These are phyloP conservation scores for Varanus komodoensis DNA, from an alignment of 2,113 vertebrate species.

Conservation along the genomic window DNA sequence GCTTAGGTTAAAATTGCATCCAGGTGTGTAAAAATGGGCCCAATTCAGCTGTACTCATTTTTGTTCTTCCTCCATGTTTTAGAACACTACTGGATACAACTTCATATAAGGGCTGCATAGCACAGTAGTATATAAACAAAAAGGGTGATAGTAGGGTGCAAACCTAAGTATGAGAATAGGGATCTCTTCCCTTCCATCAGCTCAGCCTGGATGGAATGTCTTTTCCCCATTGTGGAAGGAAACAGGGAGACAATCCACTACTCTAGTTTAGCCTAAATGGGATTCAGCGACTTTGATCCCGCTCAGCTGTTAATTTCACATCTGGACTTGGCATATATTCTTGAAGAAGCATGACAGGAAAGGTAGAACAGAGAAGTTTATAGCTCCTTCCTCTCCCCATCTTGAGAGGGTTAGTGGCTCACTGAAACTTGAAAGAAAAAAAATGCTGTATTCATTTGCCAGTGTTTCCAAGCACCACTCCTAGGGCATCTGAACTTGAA, in stretches of 20 bases:
- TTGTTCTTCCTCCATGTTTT: background rate
- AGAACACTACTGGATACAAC: background rate
- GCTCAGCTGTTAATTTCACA: background rate
- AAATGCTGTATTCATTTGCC: background rate
- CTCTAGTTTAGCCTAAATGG: background rate
- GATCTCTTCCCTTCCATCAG: background rate
- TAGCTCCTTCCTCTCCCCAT: background rate
- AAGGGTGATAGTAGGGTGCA: background rate
- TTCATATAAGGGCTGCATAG: background rate
- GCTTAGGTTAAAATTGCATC: background rate
- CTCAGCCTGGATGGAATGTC: background rate
- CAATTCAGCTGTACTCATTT: background rate
- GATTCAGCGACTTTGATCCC: background rate
- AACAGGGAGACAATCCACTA: background rate
- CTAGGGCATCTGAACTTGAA: background rate
- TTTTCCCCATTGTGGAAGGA: background rate
- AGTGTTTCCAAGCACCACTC: background rate
- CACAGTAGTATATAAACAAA: background rate
- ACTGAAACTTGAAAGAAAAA: background rate
- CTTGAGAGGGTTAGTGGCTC: background rate
- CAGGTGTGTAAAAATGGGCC: background rate
- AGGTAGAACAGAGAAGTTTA: background rate
- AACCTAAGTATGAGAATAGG: too few relatives aligned
- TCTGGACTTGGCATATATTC: background rate
- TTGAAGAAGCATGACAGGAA: background rate